Conservation (phyloP, 2,888 invertebrate genomes). For the Muschampia plurimacula region DNA sequence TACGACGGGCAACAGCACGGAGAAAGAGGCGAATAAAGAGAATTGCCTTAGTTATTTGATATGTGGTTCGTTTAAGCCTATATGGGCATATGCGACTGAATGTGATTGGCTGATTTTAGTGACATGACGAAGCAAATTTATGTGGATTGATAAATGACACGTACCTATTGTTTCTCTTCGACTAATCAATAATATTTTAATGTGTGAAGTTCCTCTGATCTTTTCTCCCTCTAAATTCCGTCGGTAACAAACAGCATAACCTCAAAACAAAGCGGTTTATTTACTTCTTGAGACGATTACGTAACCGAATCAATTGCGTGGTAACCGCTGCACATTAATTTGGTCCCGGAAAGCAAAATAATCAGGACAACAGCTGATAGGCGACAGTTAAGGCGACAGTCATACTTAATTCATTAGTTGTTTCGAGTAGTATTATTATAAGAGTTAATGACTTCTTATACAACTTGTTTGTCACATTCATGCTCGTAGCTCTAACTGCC, state of each 20-base stretch:
- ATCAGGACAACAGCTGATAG: constrained; percentile 43
- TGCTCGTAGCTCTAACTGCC: background rate
- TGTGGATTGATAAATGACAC: no score
- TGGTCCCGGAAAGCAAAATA: constrained; percentile 54
- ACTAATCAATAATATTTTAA: no score
- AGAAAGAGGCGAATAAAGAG: no score
- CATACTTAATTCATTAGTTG: constrained; percentile 24
- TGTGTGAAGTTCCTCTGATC: no score
- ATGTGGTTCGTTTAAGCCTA: no score
- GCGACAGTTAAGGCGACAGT: constrained; percentile 24
- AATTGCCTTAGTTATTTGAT: no score
- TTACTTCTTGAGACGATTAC: constrained; percentile 65
- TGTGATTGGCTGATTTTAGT: no score
- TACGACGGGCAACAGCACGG: no score
- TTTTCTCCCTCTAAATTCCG: background rate
- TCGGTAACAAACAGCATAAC: constrained; percentile 51
- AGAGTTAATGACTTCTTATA: background rate
- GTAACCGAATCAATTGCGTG: constrained; percentile 63
- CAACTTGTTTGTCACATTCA: background rate
- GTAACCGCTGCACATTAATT: constrained; percentile 52
- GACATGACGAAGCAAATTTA: no score
- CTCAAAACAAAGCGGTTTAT: constrained; percentile 66
- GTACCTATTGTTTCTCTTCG: background rate
- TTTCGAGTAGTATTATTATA: constrained; percentile 14
- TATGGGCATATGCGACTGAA: no score